Base-by-base conservation (phyloP, 2,888 invertebrate species). In the Brachyopa scutellaris region DNA sequence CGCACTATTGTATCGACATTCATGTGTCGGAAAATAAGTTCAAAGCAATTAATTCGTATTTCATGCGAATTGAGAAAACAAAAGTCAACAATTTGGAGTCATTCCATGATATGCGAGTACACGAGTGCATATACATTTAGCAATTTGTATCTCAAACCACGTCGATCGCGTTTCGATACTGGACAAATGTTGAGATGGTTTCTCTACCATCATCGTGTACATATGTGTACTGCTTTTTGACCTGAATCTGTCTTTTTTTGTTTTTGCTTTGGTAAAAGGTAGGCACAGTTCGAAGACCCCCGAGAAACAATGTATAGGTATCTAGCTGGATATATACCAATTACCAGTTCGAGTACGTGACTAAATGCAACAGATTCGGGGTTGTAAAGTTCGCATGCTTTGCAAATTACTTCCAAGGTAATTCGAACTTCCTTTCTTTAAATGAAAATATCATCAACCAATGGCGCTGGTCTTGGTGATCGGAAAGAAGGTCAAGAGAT, bases 1-100 rank as follows among this genome's bases (percentile, higher is more conserved):
- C 78, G n/a, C n/a, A 36, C 42, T 53, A 33, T 70, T 45, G 53
- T 53, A 33, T 70, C 51, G 53, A 38, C n/a, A n/a, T n/a, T n/a
- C n/a, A 51, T 70, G 59, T 82, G 51, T 53, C 64, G 53, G 40
- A 70, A 69, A 82, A 77, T 77, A 76, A 82, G 77, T 59, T 82
- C 70, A 77, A 76, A 80, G 42, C 45, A 59, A 82, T 82, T 82
- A 70, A 80, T 74, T 70, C 64, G 70, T 62, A 31, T 45, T 9
- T 26, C 31, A 55, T 53, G 31, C 11, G 21, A 62, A 42, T 45
- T 5, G 19, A 29, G n/a, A 33, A 17, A 53, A 53, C 36, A 13
- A 64, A 47, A n/a, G 2, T 29, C 29, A 9, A 13, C 40, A 29
- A 23, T 38, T 38, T 17, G 15, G 15, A 21, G 21, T 17, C 38